phyloP scores from a whole-genome alignment of 2,113 vertebrate genomes.

The Sciurus niger region DNA sequence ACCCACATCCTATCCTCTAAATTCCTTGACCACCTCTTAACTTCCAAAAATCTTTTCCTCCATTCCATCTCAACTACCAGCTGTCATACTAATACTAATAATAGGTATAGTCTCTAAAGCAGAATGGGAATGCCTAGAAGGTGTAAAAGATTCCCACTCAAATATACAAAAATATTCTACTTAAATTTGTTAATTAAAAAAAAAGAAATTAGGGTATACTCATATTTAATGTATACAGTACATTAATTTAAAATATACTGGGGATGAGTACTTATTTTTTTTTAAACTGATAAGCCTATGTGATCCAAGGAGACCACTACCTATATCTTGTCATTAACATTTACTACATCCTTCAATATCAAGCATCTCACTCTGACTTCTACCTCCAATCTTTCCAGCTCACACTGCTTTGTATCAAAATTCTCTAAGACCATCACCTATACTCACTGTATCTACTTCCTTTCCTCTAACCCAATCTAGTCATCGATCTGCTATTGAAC shows the following conservation, averaged over 20 bases:
- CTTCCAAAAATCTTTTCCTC: slow-evolving; percentile 27
- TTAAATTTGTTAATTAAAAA: background rate
- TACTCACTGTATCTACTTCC: background rate
- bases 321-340: background rate
- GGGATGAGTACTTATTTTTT: background rate
- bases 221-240: slow-evolving; percentile 4
- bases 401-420: background rate
- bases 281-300: background rate
- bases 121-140: background rate
- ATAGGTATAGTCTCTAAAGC: background rate
- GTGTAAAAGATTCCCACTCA: background rate
- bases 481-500: background rate
- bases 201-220: slow-evolving; percentile 41
- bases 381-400: background rate
- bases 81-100: background rate
- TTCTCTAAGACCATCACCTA: background rate
- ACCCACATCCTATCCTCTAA: background rate
- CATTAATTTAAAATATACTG: slow-evolving; percentile 28
- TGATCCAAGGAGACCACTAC: background rate
- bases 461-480: background rate
- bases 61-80: background rate
- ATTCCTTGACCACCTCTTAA: slow-evolving; percentile 15
- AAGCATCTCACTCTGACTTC: slow-evolving; percentile 11
- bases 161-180: slow-evolving; percentile 17
- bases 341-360: slow-evolving; percentile 14